Base-by-base conservation (phyloP, 2,113 vertebrate species). In the Triplophysa siluroides region DNA sequence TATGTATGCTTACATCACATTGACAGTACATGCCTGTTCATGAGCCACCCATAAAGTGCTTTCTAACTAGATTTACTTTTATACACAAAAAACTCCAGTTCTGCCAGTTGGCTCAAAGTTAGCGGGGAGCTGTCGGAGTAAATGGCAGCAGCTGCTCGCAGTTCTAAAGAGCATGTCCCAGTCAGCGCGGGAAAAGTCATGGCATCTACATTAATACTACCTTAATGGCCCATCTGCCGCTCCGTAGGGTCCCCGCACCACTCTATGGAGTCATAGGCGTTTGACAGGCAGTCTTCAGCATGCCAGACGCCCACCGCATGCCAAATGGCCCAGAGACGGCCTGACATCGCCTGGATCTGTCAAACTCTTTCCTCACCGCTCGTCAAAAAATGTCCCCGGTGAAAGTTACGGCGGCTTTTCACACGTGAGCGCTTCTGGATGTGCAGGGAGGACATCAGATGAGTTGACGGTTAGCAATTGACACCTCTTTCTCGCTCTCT, bases 161-260 rank as follows among this genome's bases (percentile, higher is more conserved):
- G 96, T 98, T 99, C 96, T 97, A 96, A 97, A 96, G 97, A 97
- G 96, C 96, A 96, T 95, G 96, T 98, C 96, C 96, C 96, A 98
- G 97, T 97, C 96, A 98, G 96, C 96, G 95, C 82, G 94, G 96
- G 96, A 96, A 96, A 97, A 98, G 96, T 95, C 95, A 97, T 98
- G 96, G 96, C 96, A 98, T 99, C 96, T 96, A 98, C 96, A 98
- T 98, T 98, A 98, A 98, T 99, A 98, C 97, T 97, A 98, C 96
- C 97, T 98, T 99, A 99, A 99, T 98, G 96, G 97, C 96, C 98
- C 98, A 99, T 99, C 98, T 99, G 98, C 96, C 94, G 92, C 96
- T 98, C 97, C 94, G 94, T 98, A 98, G 96, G 96, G 96, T 96
- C 97, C 95, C 96, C 96, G 92, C 77, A 95, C 96, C 97, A 94